These are phyloP conservation scores for Hystrix cristata DNA, from an alignment of 2,113 vertebrate species.

Conservation along the genomic window DNA sequence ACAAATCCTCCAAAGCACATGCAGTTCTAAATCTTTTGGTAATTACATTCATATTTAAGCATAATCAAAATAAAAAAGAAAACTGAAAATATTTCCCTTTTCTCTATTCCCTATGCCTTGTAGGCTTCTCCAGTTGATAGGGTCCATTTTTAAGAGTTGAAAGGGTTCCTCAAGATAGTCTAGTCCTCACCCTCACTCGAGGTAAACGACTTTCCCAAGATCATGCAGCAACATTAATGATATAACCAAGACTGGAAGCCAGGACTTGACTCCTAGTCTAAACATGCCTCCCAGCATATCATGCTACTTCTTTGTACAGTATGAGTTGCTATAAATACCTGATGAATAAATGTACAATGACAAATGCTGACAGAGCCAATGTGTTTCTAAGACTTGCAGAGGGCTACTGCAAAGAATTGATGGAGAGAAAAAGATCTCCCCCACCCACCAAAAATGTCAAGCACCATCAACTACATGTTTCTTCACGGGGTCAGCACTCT, in stretches of 20 bases:
- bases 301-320: slow-evolving; percentile 82
- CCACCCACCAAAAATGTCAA: slow-evolving; percentile 75
- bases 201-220: slow-evolving; percentile 65
- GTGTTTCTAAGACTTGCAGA: slow-evolving; percentile 83
- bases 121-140: slow-evolving; percentile 78
- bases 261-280: slow-evolving; percentile 53
- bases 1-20: slow-evolving; percentile 82
- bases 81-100: slow-evolving; percentile 79
- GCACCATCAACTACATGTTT: slow-evolving; percentile 77
- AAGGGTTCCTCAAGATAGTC: slow-evolving; percentile 73
- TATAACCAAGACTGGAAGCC: slow-evolving; percentile 76
- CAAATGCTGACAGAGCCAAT: slow-evolving; percentile 78
- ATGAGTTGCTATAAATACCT: slow-evolving; percentile 75
- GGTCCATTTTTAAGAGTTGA: slow-evolving; percentile 74
- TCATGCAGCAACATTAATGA: slow-evolving; percentile 79
- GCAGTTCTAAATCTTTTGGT: slow-evolving; percentile 81
- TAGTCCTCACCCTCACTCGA: slow-evolving; percentile 67
- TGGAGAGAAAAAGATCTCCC: slow-evolving; percentile 62
- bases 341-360: slow-evolving; percentile 79
- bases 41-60: slow-evolving; percentile 82
- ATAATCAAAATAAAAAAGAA: slow-evolving; percentile 79
- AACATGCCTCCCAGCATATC: slow-evolving; percentile 73
- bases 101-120: slow-evolving; percentile 81
- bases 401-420: slow-evolving; percentile 73
- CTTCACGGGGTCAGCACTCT: slow-evolving; percentile 73